A percentile compares a stretch with the other conserved stretches of the same genome.
Evolutionary conservation across 2,113 vertebrate species (phyloP).

Genomic region (Urocolius indicus): DNA sequence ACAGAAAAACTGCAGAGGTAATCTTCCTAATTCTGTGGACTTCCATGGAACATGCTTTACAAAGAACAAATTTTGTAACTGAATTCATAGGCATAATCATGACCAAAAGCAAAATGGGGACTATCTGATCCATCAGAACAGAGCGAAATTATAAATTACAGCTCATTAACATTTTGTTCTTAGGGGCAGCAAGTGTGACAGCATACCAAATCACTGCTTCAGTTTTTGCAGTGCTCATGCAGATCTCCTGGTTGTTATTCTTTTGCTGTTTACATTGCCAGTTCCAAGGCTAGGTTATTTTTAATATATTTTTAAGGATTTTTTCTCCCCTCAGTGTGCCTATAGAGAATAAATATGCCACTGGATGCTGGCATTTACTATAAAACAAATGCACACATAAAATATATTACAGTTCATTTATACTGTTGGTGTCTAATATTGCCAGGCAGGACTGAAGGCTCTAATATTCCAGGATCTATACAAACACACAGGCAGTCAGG

Average conservation of each 20-base stretch:
- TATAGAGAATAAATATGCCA: neutral
- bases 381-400: neutral
- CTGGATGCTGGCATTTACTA: neutral
- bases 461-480: neutral
- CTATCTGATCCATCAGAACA: constrained; percentile 31
- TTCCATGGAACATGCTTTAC: constrained; percentile 4
- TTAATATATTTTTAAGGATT: neutral
- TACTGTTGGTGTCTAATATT: neutral
- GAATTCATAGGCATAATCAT: constrained; percentile 5
- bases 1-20: constrained; percentile 31
- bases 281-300: neutral
- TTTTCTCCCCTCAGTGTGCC: neutral
- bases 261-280: neutral
- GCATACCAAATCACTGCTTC: neutral
- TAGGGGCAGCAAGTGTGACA: neutral
- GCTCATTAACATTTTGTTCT: constrained; percentile 47
- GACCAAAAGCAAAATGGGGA: constrained; percentile 27
- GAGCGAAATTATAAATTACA: constrained; percentile 4
- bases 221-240: neutral
- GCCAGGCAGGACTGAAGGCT: neutral
- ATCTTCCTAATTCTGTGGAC: constrained; percentile 30
- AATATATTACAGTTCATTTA: neutral
- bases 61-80: constrained; percentile 11
- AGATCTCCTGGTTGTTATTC: neutral
- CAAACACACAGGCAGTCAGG: neutral